These are phyloP conservation scores for Phortica variegata DNA, from an alignment of 1,140 invertebrate genomes.

Conservation along the genomic window DNA sequence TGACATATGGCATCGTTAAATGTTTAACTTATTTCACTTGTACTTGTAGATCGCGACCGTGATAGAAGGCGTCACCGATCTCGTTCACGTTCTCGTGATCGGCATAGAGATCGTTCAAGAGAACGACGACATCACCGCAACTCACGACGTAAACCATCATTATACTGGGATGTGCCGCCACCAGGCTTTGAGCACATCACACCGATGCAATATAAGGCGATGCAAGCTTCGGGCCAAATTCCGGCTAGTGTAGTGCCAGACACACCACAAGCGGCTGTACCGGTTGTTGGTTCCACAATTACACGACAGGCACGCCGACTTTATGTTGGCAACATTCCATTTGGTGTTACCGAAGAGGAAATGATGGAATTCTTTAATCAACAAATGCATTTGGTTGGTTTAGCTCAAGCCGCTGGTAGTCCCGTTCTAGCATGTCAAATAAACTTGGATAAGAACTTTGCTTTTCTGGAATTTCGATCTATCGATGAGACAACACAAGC, in stretches of 20 bases:
- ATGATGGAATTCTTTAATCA: slow-evolving; percentile 99
- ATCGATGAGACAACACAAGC: slow-evolving; percentile 99
- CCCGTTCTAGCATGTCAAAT: slow-evolving; percentile 98
- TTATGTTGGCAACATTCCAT: slow-evolving; percentile 99
- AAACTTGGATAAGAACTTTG: slow-evolving; percentile 99
- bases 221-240: slow-evolving; percentile 91
- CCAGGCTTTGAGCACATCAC: slow-evolving; percentile 97
- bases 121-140: slow-evolving; percentile 42
- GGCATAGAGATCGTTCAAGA: slow-evolving; percentile 39
- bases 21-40: not conserved
- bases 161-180: slow-evolving; percentile 99
- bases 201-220: slow-evolving; percentile 83
- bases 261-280: slow-evolving; percentile 88
- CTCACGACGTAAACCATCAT: slow-evolving; percentile 76
- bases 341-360: slow-evolving; percentile 99
- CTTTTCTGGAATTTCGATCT: slow-evolving; percentile 95
- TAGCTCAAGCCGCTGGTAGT: slow-evolving; percentile 98
- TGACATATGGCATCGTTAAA: not conserved
- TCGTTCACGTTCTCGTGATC: slow-evolving; percentile 40
- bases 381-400: slow-evolving; percentile 97
- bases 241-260: slow-evolving; percentile 89
- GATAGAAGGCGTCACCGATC: slow-evolving; percentile 39
- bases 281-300: slow-evolving; percentile 97
- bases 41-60: slow-evolving; percentile 37
- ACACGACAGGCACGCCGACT: slow-evolving; percentile 91